Percentiles rank a stretch among this genome's conserved stretches.
phyloP scores from a whole-genome alignment of 2,797 vertebrate genomes.

The Mormyrus hasselquistii region DNA sequence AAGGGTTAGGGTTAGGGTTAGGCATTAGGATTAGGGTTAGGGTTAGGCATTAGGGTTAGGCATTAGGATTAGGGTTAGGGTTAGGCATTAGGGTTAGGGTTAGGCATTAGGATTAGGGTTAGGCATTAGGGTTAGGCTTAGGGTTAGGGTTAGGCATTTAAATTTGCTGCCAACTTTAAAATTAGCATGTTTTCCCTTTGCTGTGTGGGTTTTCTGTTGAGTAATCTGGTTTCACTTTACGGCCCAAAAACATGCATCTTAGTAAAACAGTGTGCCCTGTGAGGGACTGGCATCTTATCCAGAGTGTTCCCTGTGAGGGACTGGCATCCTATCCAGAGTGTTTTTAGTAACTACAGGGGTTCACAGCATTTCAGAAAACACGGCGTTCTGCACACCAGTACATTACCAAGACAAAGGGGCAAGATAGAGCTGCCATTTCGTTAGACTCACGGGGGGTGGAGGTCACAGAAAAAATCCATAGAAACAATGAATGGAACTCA shows the following conservation, averaged over 20 bases:
- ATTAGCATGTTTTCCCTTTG: not conserved
- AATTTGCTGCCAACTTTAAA: not conserved
- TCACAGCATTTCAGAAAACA: not conserved
- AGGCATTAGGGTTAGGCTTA: no score
- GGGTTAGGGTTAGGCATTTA: not conserved
- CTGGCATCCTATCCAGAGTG: not conserved
- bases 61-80: no score
- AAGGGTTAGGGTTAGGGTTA: not conserved
- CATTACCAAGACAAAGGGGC: not conserved
- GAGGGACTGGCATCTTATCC: not conserved
- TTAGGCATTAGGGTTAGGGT: not conserved
- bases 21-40: no score
- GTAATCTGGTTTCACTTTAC: not conserved
- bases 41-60: no score
- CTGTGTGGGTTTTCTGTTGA: not conserved
- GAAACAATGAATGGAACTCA: not conserved
- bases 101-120: no score
- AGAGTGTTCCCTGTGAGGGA: not conserved
- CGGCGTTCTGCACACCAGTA: not conserved
- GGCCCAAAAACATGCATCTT: not conserved
- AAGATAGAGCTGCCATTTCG: not conserved
- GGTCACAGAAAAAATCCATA: not conserved
- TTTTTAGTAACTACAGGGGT: not conserved
- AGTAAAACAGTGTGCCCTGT: not conserved
- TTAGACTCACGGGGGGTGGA: not conserved